Percentiles rank a stretch among this genome's conserved stretches.
phyloP scores from a whole-genome alignment of 37 sponge, comb jelly and placozoan genomes.

The Oopsacas minuta region DNA sequence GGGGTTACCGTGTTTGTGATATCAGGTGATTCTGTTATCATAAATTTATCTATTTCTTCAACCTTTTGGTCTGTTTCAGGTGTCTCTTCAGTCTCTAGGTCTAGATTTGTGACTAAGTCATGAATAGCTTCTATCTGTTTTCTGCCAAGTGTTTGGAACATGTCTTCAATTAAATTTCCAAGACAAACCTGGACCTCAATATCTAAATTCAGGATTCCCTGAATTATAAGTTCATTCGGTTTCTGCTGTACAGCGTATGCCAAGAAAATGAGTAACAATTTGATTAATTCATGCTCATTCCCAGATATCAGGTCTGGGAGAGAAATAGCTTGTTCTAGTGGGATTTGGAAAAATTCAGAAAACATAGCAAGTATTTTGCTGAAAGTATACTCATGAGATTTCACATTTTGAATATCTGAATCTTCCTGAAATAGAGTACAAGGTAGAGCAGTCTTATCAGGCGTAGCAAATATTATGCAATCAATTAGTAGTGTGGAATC shows the following conservation, averaged over 20 bases:
- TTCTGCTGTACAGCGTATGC: conserved; percentile 4
- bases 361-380: neutral
- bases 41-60: neutral
- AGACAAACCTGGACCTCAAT: neutral
- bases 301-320: neutral
- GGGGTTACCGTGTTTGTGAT: neutral
- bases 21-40: neutral
- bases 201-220: neutral
- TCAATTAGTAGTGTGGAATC: neutral
- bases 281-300: neutral
- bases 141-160: conserved; percentile 1
- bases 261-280: neutral
- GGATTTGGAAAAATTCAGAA: neutral
- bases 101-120: neutral
- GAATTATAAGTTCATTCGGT: neutral
- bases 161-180: neutral
- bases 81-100: neutral
- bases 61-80: neutral
- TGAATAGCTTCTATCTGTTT: neutral
- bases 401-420: neutral
- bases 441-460: neutral
- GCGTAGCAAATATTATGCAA: neutral
- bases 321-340: neutral
- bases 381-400: neutral
- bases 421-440: neutral